phyloP scores from a whole-genome alignment of 2,888 invertebrate species.

The Catocala nupta region DNA sequence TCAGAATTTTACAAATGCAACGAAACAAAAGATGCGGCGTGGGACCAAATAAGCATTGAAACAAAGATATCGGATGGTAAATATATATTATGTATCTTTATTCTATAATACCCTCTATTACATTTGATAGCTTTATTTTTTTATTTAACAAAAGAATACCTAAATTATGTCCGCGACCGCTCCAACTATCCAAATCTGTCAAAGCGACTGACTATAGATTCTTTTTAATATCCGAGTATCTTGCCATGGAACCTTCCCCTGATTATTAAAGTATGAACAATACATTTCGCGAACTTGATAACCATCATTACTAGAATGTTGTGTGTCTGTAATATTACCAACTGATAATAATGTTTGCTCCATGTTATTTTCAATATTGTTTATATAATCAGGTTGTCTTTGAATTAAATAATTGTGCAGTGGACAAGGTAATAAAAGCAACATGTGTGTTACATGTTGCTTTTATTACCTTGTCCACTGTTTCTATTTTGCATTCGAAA shows the following conservation, averaged over 20 bases:
- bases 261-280: constrained; percentile 38
- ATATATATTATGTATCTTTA: too few species aligned
- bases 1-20: too few species aligned
- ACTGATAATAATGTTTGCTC: constrained; percentile 26
- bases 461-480: constrained; percentile 37
- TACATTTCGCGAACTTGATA: constrained; percentile 38
- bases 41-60: too few species aligned
- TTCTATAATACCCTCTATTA: too few species aligned
- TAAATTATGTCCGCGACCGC: too few species aligned
- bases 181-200: too few species aligned
- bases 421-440: too few species aligned
- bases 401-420: constrained; percentile 31
- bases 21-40: too few species aligned
- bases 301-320: constrained; percentile 17
- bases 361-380: constrained; percentile 27
- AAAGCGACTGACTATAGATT: neutral
- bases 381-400: constrained; percentile 23
- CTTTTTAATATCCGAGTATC: constrained; percentile 28
- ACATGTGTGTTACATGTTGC: constrained; percentile 34
- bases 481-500: constrained; percentile 31
- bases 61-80: too few species aligned
- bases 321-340: constrained; percentile 20
- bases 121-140: too few species aligned
- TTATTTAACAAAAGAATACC: too few species aligned
- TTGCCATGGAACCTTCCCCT: constrained; percentile 34